These are phyloP conservation scores for Capromys pilorides DNA, from an alignment of 2,797 vertebrate genomes.

Conservation along the genomic window DNA sequence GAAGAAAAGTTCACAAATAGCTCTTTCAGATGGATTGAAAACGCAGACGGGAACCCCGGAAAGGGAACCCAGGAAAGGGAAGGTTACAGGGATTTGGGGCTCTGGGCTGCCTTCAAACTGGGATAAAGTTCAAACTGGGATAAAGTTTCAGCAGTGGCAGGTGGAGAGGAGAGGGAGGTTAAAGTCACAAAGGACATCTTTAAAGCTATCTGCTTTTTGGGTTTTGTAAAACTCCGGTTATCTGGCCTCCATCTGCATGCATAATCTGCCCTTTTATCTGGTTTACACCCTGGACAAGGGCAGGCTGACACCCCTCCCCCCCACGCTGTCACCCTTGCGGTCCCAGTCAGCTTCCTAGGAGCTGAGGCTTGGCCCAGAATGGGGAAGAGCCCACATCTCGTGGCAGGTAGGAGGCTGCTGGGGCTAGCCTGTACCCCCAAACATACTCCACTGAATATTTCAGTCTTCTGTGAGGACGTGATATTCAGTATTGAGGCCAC, in stretches of 20 bases:
- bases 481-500: not conserved
- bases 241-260: not conserved
- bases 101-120: not conserved
- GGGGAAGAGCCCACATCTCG: not conserved
- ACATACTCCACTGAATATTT: not conserved
- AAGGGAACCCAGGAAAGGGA: no score
- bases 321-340: not conserved
- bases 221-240: constrained; percentile 16
- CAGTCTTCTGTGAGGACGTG: accelerated
- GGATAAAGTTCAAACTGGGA: no score
- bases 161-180: not conserved
- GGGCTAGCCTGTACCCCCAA: not conserved
- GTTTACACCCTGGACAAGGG: not conserved
- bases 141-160: no score
- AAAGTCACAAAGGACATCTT: constrained; percentile 57
- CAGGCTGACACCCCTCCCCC: not conserved
- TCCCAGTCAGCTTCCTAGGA: not conserved
- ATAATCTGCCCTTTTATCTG: not conserved
- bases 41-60: no score
- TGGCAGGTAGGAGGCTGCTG: not conserved
- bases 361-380: not conserved
- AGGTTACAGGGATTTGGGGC: accelerated
- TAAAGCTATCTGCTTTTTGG: not conserved
- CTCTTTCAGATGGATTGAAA: not conserved
- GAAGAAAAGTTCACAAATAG: not conserved